Conservation (phyloP, 2,888 invertebrate species). For the Odontothrips loti region DNA sequence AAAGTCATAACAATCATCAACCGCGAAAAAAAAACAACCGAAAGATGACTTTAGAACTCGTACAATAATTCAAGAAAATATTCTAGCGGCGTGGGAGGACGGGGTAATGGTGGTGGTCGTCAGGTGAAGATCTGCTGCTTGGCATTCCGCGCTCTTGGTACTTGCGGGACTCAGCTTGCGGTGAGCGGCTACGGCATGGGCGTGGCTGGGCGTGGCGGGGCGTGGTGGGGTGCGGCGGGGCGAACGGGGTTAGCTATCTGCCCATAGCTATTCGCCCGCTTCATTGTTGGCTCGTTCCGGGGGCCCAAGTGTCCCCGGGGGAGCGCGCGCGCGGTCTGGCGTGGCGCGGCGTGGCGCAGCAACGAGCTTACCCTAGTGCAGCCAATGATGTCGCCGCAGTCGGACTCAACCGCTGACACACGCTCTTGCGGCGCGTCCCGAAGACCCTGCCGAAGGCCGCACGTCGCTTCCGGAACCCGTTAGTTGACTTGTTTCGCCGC, state of each 20-base stretch:
- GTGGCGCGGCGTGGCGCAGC: neutral
- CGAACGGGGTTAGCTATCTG: slow-evolving; percentile 16
- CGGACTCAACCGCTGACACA: neutral
- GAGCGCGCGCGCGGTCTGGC: neutral
- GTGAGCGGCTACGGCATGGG: neutral
- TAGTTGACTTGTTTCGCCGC: too few relatives aligned
- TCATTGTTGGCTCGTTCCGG: slow-evolving; percentile 24
- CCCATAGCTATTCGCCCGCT: slow-evolving; percentile 17
- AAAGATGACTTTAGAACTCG: too few relatives aligned
- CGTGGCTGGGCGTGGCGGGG: neutral
- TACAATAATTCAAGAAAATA: too few relatives aligned
- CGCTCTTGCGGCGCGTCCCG: neutral
- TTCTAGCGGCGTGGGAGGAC: too few relatives aligned
- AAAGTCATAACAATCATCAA: too few relatives aligned
- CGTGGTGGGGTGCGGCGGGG: neutral
- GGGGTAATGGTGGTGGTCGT: neutral
- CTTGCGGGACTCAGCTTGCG: neutral
- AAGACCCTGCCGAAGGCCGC: too few relatives aligned
- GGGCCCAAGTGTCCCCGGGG: slow-evolving; percentile 23
- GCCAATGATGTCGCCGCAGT: neutral
- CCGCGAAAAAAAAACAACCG: too few relatives aligned
- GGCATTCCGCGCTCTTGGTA: neutral
- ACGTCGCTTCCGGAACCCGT: too few relatives aligned
- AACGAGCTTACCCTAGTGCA: neutral
- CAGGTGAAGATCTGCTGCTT: neutral